A percentile compares a stretch with the other conserved stretches of the same genome.
Conservation (phyloP, 2,113 vertebrate species). For the Plectropomus leopardus region DNA sequence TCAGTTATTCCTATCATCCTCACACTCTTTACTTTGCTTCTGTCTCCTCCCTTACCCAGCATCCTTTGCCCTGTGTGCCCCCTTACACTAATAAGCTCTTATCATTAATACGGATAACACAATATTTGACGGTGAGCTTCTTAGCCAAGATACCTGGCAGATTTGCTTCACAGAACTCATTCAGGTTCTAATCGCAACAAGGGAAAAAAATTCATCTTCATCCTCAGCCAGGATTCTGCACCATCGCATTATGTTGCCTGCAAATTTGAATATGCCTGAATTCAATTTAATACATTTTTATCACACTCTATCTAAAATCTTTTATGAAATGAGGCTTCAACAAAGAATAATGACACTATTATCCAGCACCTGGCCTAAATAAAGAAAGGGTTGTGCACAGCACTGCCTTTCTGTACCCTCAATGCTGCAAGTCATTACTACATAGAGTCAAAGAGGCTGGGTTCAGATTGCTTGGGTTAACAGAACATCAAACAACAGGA, state of each 20-base stretch:
- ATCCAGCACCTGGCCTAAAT: conserved; percentile 1
- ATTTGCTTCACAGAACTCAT: conserved; percentile 49
- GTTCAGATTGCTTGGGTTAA: background rate
- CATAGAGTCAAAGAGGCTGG: background rate
- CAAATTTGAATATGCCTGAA: conserved; percentile 4
- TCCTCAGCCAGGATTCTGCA: conserved; percentile 22
- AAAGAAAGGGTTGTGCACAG: background rate
- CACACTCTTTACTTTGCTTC: background rate
- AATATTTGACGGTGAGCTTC: conserved; percentile 28
- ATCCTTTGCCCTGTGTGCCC: conserved; percentile 18
- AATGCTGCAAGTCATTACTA: background rate
- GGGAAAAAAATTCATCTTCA: conserved; percentile 6
- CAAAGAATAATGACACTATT: background rate
- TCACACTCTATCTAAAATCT: background rate
- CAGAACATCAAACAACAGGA: background rate
- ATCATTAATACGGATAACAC: conserved; percentile 46
- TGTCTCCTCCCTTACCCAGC: conserved; percentile 22
- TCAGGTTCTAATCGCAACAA: conserved; percentile 36
- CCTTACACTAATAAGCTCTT: conserved; percentile 58
- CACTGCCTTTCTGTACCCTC: background rate
- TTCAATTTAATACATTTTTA: conserved; percentile 17
- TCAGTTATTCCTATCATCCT: background rate
- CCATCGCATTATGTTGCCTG: background rate
- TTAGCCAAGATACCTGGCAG: conserved; percentile 43
- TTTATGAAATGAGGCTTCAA: conserved; percentile 4